Conservation (phyloP, 2,113 vertebrate species). For the Leucosticte australis region DNA sequence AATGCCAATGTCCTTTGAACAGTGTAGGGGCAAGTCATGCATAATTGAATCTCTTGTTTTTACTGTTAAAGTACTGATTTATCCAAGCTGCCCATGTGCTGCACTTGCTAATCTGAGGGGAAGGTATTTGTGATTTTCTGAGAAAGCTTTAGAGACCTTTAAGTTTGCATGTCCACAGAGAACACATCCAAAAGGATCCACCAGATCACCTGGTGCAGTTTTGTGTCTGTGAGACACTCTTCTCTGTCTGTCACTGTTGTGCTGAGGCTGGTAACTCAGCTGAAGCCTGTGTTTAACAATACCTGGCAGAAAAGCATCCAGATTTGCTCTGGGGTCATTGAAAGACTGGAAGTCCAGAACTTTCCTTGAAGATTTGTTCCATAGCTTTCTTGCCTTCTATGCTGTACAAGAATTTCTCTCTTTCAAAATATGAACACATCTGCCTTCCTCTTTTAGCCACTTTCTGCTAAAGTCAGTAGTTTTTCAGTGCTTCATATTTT, state of each 20-base stretch:
- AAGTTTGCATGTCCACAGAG: neutral
- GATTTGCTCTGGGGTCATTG: neutral
- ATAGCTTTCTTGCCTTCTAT: neutral
- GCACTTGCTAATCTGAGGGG: neutral
- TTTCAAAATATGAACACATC: neutral
- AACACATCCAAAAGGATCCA: neutral
- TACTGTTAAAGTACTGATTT: constrained; percentile 1
- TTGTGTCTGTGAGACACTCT: neutral
- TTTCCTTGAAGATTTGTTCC: neutral
- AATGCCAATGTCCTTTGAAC: constrained; percentile 15
- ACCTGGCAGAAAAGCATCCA: neutral
- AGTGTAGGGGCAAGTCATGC: neutral
- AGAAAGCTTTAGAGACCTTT: neutral
- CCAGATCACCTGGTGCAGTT: neutral
- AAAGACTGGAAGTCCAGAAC: neutral
- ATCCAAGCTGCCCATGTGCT: neutral
- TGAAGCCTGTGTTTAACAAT: neutral
- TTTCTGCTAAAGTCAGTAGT: neutral
- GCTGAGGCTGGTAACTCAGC: neutral
- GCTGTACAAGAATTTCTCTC: neutral
- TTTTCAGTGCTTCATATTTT: neutral
- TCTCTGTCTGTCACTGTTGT: neutral
- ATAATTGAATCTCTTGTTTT: constrained; percentile 28
- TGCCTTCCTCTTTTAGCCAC: neutral
- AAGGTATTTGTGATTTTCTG: neutral